Evolutionary conservation across 2,888 invertebrate species (phyloP).

Genomic region (Xanthia icteritia): DNA sequence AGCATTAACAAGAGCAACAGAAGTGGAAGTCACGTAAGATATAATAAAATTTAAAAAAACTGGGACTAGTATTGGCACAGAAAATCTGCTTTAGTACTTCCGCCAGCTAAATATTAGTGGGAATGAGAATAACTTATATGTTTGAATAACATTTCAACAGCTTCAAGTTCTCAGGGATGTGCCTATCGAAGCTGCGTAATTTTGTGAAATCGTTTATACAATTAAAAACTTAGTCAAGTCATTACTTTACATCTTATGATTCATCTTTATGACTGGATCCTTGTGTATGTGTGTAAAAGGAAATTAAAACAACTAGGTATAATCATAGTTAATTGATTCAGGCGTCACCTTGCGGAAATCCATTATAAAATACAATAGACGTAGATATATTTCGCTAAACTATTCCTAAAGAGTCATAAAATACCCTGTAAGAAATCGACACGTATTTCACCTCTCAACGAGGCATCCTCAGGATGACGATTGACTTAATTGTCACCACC

Average conservation of each 20-base stretch:
- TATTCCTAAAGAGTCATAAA: no score
- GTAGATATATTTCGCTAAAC: no score
- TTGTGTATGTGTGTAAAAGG: slow-evolving; percentile 9
- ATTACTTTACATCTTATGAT: slow-evolving; percentile 12
- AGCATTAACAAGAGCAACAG: slow-evolving; percentile 53
- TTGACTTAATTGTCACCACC: no score
- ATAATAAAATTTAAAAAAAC: slow-evolving; percentile 61
- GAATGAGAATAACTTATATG: slow-evolving; percentile 38
- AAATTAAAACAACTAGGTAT: slow-evolving; percentile 46
- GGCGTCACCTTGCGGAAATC: no score
- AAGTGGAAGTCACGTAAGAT: slow-evolving; percentile 65
- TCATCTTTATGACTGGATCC: slow-evolving; percentile 10
- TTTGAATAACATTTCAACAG: slow-evolving; percentile 58
- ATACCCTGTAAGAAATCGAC: no score
- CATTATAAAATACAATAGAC: no score
- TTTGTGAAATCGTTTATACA: slow-evolving; percentile 30
- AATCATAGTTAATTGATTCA: no score
- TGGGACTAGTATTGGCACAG: slow-evolving; percentile 61
- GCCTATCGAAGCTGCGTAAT: slow-evolving; percentile 11
- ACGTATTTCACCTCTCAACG: no score
- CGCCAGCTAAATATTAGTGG: slow-evolving; percentile 31
- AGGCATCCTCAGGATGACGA: no score
- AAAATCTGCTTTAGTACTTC: slow-evolving; percentile 46
- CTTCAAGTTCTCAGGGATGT: slow-evolving; percentile 56
- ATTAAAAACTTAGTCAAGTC: slow-evolving; percentile 10